These are phyloP conservation scores for Phyllopteryx taeniolatus DNA, from an alignment of 2,113 vertebrate species.

Conservation along the genomic window DNA sequence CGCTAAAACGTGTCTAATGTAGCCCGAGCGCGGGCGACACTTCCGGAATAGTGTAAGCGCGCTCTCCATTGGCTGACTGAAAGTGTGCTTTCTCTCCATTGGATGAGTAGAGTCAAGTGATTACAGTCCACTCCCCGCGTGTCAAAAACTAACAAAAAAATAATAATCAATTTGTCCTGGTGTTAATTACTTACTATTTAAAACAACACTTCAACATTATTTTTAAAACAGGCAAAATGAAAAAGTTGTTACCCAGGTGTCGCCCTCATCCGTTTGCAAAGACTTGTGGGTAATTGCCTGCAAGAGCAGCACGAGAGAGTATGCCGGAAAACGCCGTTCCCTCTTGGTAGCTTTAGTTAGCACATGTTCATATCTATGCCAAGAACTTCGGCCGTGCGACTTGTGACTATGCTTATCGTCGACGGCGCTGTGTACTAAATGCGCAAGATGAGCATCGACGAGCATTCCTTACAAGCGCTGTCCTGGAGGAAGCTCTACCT, in stretches of 20 bases:
- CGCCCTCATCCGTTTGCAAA: neutral
- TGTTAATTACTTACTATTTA: neutral
- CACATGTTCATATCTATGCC: neutral
- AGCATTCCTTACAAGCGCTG: conserved; percentile 93
- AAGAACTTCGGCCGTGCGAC: neutral
- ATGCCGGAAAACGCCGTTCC: neutral
- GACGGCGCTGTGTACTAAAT: neutral
- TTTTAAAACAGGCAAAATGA: too few relatives aligned
- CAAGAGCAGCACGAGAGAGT: neutral
- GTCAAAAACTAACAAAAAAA: neutral
- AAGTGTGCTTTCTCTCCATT: neutral
- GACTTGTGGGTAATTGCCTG: neutral
- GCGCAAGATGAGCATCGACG: conserved; percentile 74
- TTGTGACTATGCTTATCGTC: neutral
- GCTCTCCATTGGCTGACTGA: neutral
- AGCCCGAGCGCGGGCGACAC: too few relatives aligned
- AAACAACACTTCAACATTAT: too few relatives aligned
- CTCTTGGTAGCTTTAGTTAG: neutral
- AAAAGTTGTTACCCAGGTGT: neutral
- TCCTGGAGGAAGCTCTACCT: conserved; percentile 97
- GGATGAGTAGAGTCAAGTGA: neutral
- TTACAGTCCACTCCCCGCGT: neutral
- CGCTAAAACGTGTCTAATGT: too few relatives aligned
- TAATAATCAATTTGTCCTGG: neutral
- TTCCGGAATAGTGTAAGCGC: neutral